phyloP scores from a whole-genome alignment of 1,140 invertebrate genomes.

The Brachystomella parvula region DNA sequence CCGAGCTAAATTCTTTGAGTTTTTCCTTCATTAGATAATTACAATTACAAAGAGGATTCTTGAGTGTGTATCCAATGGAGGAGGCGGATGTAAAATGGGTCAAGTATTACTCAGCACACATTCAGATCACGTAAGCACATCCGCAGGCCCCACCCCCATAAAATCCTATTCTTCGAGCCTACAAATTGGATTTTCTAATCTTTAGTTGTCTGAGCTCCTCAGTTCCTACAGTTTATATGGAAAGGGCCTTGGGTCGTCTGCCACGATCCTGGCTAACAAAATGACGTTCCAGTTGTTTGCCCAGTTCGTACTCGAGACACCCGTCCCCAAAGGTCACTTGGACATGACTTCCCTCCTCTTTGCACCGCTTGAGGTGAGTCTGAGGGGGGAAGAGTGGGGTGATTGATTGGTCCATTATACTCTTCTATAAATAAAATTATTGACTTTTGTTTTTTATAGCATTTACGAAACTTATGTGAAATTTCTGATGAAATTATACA shows the following conservation, averaged over 20 bases:
- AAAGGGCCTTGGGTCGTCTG: conserved; percentile 22
- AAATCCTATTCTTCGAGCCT: background rate
- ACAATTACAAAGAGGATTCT: conserved; percentile 36
- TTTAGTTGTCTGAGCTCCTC: background rate
- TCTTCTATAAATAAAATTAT: too few relatives aligned
- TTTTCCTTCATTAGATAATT: conserved; percentile 28
- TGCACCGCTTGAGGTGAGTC: conserved; percentile 29
- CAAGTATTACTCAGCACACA: conserved; percentile 30
- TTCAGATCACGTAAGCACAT: conserved; percentile 33
- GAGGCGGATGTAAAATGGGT: conserved; percentile 22
- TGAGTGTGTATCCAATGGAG: conserved; percentile 30
- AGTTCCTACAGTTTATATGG: conserved; percentile 28
- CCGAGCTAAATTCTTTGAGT: background rate
- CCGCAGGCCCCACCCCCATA: too few relatives aligned
- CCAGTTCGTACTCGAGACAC: conserved; percentile 34
- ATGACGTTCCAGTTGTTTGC: conserved; percentile 35
- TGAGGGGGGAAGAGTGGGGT: too few relatives aligned
- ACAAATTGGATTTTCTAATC: too few relatives aligned
- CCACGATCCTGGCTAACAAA: conserved; percentile 32
- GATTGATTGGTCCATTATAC: too few relatives aligned
- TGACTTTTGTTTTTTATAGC: conserved; percentile 23
- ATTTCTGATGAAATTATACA: conserved; percentile 36
- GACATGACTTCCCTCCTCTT: conserved; percentile 36
- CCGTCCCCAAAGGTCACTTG: conserved; percentile 37
- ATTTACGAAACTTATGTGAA: conserved; percentile 36